Evolutionary conservation across 53 echinoderm and acorn worm species (phyloP).

Genomic region (Luidia sarsii): DNA sequence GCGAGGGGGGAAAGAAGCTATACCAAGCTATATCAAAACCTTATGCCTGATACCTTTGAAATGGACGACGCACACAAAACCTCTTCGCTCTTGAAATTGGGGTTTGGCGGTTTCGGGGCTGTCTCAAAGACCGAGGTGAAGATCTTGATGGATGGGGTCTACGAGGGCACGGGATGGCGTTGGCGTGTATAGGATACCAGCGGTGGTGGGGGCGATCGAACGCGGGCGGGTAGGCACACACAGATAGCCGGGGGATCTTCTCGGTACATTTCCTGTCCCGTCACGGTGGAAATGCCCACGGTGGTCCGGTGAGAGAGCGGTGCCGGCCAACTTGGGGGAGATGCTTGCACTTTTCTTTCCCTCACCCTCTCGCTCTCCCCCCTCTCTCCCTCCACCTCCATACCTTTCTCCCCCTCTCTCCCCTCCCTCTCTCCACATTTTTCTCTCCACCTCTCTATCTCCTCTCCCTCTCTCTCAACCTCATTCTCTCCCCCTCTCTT

Average conservation of each 20-base stretch:
- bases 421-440: too few species aligned
- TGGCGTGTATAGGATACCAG: background rate
- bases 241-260: conserved; percentile 19
- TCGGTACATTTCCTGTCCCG: conserved; percentile 32
- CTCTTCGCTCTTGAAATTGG: background rate
- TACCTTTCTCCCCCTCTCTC: too few species aligned
- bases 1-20: too few species aligned
- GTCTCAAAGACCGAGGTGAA: background rate
- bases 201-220: background rate
- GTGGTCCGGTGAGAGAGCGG: conserved; percentile 1
- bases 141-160: conserved; percentile 7
- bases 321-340: conserved; percentile 1
- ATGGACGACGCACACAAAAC: too few species aligned
- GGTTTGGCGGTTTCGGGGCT: conserved; percentile 2
- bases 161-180: background rate
- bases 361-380: too few species aligned
- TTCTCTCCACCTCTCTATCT: too few species aligned
- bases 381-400: too few species aligned
- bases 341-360: conserved; percentile 1
- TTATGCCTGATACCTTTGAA: too few species aligned
- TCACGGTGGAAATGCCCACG: conserved; percentile 41
- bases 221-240: background rate
- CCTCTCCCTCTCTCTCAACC: too few species aligned
- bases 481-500: too few species aligned
- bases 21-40: too few species aligned